A percentile compares a stretch with the other conserved stretches of the same genome.
phyloP scores from a whole-genome alignment of 2,797 vertebrate species.

The Lepus oiostolus region DNA sequence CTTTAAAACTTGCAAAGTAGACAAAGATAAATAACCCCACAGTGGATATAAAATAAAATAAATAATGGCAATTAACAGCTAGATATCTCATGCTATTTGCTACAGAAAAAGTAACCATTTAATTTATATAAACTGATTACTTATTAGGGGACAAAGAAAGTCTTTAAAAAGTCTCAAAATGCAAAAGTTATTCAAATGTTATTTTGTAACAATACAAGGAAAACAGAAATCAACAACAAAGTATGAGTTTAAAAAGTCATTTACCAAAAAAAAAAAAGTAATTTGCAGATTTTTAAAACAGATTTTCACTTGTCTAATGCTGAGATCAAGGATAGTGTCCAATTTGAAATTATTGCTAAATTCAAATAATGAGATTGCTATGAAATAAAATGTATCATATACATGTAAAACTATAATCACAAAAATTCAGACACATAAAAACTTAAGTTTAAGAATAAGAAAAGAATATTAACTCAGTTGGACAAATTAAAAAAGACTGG shows the following conservation, averaged over 20 bases:
- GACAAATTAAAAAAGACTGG: neutral
- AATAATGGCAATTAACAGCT: neutral
- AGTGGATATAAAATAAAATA: neutral
- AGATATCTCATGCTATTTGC: neutral
- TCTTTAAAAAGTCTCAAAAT: neutral
- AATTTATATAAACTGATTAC: neutral
- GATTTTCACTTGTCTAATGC: neutral
- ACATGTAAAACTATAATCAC: neutral
- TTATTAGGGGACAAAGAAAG: neutral
- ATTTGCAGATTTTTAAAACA: neutral
- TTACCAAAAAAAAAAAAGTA: neutral
- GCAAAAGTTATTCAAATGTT: neutral
- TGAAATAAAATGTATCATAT: neutral
- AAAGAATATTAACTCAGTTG: neutral
- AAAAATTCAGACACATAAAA: conserved; percentile 39
- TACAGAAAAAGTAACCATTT: neutral
- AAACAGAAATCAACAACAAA: conserved; percentile 27
- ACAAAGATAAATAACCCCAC: neutral
- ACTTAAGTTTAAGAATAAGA: neutral
- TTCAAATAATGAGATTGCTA: neutral
- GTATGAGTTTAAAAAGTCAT: neutral
- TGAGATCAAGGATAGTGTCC: neutral
- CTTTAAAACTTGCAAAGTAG: neutral
- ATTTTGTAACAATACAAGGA: neutral
- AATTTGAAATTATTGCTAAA: neutral